Percentiles rank a stretch among this genome's conserved stretches.
These are phyloP conservation scores for Drosophila affinis DNA, from an alignment of 2,888 invertebrate genomes.

Conservation along the genomic window DNA sequence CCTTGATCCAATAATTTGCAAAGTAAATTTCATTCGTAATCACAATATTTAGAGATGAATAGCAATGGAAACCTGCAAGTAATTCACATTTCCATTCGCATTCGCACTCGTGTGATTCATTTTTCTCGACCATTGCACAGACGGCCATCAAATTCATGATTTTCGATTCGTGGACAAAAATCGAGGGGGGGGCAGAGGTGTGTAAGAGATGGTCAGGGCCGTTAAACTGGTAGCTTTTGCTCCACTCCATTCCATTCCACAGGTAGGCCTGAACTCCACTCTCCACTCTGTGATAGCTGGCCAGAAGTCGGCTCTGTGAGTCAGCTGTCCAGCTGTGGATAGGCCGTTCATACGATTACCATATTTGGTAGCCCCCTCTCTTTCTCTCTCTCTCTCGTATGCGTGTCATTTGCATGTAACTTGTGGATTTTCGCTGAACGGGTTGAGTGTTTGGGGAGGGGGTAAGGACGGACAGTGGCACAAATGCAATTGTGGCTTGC, in stretches of 20 bases:
- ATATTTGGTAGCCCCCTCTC: constrained; percentile 16
- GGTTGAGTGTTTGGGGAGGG: not conserved
- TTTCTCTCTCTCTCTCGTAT: not conserved
- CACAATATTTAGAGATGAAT: constrained; percentile 17
- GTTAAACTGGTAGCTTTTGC: constrained; percentile 35
- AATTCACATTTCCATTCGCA: constrained; percentile 17
- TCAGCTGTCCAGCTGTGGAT: constrained; percentile 21
- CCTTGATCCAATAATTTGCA: constrained; percentile 34
- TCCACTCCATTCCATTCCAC: not conserved
- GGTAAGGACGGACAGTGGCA: constrained; percentile 22
- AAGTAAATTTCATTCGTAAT: constrained; percentile 15
- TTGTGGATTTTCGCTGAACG: constrained; percentile 21
- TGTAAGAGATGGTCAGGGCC: constrained; percentile 74
- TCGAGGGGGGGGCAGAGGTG: constrained; percentile 33
- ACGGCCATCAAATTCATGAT: constrained; percentile 51
- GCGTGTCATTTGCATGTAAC: constrained; percentile 63
- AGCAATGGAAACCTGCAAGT: constrained; percentile 9
- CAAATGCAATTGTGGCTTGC: not conserved
- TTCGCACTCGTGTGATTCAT: constrained; percentile 36
- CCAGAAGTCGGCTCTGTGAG: constrained; percentile 33
- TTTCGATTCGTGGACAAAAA: constrained; percentile 47
- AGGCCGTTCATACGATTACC: constrained; percentile 23
- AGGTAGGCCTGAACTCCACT: not conserved
- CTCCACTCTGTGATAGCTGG: not conserved
- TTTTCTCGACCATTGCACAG: constrained; percentile 31